phyloP scores from a whole-genome alignment of 2,113 vertebrate genomes.

The Nipponia nippon region DNA sequence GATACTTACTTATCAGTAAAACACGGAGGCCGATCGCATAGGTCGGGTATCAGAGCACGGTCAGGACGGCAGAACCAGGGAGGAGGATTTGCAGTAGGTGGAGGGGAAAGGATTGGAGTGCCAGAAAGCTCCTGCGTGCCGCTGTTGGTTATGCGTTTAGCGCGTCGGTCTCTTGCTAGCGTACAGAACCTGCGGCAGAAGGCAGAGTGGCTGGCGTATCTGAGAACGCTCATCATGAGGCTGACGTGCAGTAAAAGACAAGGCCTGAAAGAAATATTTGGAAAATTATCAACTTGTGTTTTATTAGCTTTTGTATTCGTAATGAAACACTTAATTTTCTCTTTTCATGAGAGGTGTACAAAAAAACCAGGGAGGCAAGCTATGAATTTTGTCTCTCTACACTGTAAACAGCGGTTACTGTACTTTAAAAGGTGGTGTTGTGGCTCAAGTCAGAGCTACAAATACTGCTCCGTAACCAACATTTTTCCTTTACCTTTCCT shows the following conservation, averaged over 20 bases:
- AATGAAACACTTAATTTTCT: background rate
- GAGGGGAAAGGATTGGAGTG: background rate
- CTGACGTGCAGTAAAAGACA: background rate
- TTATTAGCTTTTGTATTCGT: background rate
- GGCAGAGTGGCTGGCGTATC: background rate
- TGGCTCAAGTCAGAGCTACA: background rate
- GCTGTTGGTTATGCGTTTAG: background rate
- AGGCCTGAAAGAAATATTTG: background rate
- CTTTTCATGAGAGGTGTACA: background rate
- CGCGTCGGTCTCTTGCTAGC: background rate
- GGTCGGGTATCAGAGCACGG: background rate
- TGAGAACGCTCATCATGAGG: background rate
- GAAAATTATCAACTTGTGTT: background rate
- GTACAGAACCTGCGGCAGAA: background rate
- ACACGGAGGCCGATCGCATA: fast-evolving
- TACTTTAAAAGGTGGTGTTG: background rate
- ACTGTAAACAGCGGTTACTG: background rate
- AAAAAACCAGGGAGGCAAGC: background rate
- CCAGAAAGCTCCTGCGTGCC: background rate
- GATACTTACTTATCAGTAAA: background rate
- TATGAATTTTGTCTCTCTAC: background rate
- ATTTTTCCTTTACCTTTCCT: background rate
- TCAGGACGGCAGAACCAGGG: background rate
- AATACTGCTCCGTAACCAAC: background rate
- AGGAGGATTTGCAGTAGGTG: background rate